Conservation (phyloP, 2,888 invertebrate genomes). For the Ormia ochracea region DNA sequence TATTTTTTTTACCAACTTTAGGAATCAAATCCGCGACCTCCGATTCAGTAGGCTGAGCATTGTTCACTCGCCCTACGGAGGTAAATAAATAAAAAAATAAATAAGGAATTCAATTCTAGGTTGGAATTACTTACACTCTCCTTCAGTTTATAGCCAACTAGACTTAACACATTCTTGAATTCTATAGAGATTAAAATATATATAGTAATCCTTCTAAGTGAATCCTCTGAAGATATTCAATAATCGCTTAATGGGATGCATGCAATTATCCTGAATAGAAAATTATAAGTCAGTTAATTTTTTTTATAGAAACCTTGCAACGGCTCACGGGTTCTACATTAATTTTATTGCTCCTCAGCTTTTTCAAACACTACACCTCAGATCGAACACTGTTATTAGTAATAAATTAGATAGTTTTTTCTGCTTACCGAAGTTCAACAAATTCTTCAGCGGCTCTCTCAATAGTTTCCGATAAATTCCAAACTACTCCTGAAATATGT, state of each 20-base stretch:
- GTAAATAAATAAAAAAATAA: background rate
- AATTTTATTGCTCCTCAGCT: constrained; percentile 68
- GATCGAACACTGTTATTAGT: constrained; percentile 76
- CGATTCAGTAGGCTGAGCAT: too few relatives aligned
- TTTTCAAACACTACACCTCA: constrained; percentile 66
- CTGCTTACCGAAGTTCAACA: constrained; percentile 71
- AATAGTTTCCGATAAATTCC: constrained; percentile 69
- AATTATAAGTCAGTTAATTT: background rate
- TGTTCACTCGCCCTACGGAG: too few relatives aligned
- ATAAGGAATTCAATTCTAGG: background rate
- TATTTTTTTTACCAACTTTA: too few relatives aligned
- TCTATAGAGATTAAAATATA: constrained; percentile 75
- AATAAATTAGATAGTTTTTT: constrained; percentile 76
- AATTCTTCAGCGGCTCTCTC: constrained; percentile 73
- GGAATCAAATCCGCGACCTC: too few relatives aligned
- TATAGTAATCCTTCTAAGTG: constrained; percentile 78
- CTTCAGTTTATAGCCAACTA: constrained; percentile 76
- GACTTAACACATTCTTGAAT: constrained; percentile 73
- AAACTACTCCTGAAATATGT: constrained; percentile 77
- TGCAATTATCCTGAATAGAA: constrained; percentile 65
- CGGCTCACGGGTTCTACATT: constrained; percentile 65
- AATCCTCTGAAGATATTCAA: constrained; percentile 77
- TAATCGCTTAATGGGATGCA: constrained; percentile 76
- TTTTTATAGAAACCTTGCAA: background rate
- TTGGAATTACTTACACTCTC: constrained; percentile 72